A percentile compares a stretch with the other conserved stretches of the same genome.
Evolutionary conservation across 2,113 vertebrate genomes (phyloP).

Genomic region (Psammodynastes pulverulentus): DNA sequence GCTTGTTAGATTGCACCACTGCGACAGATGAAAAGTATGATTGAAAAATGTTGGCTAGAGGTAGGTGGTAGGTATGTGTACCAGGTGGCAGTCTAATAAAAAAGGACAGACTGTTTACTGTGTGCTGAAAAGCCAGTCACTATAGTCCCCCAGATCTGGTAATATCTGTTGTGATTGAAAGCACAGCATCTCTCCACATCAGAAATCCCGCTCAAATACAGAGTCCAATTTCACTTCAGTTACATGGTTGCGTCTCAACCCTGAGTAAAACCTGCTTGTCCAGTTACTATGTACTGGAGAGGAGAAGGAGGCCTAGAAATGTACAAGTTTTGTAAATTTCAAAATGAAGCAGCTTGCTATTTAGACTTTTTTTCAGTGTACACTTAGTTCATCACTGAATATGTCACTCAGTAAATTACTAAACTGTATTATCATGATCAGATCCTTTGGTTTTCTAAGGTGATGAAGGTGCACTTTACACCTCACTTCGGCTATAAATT

Average conservation of each 20-base stretch:
- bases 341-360: neutral
- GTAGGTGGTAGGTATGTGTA: neutral
- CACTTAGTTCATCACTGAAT: neutral
- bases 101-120: conserved; percentile 24
- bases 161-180: conserved; percentile 92
- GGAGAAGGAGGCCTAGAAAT: neutral
- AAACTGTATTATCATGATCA: neutral
- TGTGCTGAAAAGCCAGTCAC: conserved; percentile 14
- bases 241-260: conserved; percentile 83
- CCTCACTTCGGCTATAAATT: neutral
- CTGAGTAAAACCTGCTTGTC: neutral
- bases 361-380: neutral
- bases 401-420: neutral
- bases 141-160: conserved; percentile 90
- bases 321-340: neutral
- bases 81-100: conserved; percentile 3
- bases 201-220: conserved; percentile 80
- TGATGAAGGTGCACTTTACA: neutral
- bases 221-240: conserved; percentile 85
- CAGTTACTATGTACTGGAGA: neutral
- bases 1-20: conserved; percentile 10
- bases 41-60: neutral
- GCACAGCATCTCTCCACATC: conserved; percentile 88
- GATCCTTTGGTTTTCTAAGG: neutral
- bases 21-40: conserved; percentile 26